Base-by-base conservation (phyloP, 2,113 vertebrate genomes). In the Charadrius vociferus region DNA sequence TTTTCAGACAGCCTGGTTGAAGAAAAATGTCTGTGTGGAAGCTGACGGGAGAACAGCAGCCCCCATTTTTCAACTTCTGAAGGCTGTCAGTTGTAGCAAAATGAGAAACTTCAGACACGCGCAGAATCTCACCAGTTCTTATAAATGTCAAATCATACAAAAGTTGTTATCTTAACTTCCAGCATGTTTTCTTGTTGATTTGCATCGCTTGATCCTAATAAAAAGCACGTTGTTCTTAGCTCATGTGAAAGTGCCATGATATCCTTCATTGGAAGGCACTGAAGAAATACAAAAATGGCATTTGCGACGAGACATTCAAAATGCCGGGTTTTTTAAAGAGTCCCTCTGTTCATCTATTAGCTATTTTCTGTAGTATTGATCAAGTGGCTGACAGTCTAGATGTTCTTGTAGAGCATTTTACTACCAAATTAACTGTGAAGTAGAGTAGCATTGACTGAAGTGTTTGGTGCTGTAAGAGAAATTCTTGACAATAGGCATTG, bases 351-450 rank as follows among this genome's bases (percentile, higher is more conserved):
- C 81, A 49, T 58, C 87, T 87, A 0, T 82, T 93, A 89, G 71
- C 75, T 91, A 23, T 85, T 93, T 89, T 52, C 84, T 88, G 75
- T 96, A 88, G 81, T 84, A 52, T 62, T 97, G 84, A 84, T 91
- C 53, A 49, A 87, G 79, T 95, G 89, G 95, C 93, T 92, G 93
- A 85, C 72, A 65, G 95, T 77, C 90, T 96, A 88, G 84, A 86
- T 77, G 63, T 96, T 93, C 86, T 66, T 90, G 81, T 95, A 90
- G 90, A 95, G 52, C 80, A 55, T 96, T 96, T 95, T 96, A 95
- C 88, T 97, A 95, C 97, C 96, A 95, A 95, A 94, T 88, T 87
- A 96, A 96, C 95, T 97, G 97, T 97, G 96, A 97, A 97, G 86
- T 94, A 95, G 96, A 86, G 93, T 97, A 95, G 95, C 93, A 96